phyloP scores from a whole-genome alignment of 2,113 vertebrate species.

The Zosterops pallidus region DNA sequence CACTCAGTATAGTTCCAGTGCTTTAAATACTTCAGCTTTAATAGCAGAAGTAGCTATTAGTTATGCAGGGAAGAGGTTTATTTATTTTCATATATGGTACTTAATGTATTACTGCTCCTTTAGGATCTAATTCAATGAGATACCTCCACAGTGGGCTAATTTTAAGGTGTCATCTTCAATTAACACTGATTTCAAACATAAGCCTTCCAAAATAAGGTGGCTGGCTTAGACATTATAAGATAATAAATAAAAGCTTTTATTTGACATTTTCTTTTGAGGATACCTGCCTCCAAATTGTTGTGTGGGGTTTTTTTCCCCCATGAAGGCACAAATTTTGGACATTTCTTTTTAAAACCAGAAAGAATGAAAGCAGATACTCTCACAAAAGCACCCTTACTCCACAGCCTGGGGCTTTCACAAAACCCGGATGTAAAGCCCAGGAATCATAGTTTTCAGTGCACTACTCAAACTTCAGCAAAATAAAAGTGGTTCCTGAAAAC shows the following conservation, averaged over 20 bases:
- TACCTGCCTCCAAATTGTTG: background rate
- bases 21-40: background rate
- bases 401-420: background rate
- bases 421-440: background rate
- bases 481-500: background rate
- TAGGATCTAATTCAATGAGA: conserved; percentile 30
- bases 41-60: background rate
- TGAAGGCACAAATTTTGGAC: background rate
- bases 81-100: conserved; percentile 21
- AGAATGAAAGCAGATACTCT: background rate
- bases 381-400: background rate
- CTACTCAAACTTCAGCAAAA: background rate
- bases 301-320: background rate
- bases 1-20: background rate
- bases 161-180: conserved; percentile 41
- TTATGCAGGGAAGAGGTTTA: conserved; percentile 6
- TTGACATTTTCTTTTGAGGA: background rate
- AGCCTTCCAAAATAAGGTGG: background rate
- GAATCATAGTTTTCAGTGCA: background rate
- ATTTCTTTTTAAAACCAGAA: background rate
- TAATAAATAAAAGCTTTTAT: conserved; percentile 32
- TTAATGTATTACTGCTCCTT: conserved; percentile 15
- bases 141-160: conserved; percentile 22
- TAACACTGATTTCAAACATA: conserved; percentile 30
- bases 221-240: background rate